These are phyloP conservation scores for Dysidea cf. avara DNA, from an alignment of 37 sponge, comb jelly and placozoan species.

Conservation along the genomic window DNA sequence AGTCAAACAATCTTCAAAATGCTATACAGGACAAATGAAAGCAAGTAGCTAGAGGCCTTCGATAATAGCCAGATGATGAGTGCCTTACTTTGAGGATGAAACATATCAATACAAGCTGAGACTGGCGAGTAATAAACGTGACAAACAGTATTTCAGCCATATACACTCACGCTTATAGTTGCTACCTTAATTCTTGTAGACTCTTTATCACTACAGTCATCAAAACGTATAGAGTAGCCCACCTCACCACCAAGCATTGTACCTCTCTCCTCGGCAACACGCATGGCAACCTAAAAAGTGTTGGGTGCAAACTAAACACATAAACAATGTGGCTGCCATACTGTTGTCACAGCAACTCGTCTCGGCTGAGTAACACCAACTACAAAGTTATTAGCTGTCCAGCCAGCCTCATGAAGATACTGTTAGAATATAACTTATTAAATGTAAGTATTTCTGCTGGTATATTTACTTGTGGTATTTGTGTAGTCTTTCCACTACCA, in stretches of 20 bases:
- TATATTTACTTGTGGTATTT: no score
- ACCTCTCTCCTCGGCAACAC: slow-evolving; percentile 90
- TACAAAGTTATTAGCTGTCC: slow-evolving; percentile 66
- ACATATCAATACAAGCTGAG: no score
- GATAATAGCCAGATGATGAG: no score
- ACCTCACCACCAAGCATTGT: slow-evolving; percentile 81
- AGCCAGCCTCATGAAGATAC: slow-evolving; percentile 88
- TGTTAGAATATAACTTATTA: no score
- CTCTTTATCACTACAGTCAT: slow-evolving; percentile 68
- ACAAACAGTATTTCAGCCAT: no score
- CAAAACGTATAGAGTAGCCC: slow-evolving; percentile 90
- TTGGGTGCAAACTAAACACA: not conserved
- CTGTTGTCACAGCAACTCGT: slow-evolving; percentile 84
- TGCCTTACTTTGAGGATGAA: no score
- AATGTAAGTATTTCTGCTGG: no score
- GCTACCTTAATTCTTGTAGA: slow-evolving; percentile 82
- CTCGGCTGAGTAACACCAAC: slow-evolving; percentile 92
- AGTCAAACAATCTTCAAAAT: no score
- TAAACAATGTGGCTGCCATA: slow-evolving; percentile 15
- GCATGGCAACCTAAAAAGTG: slow-evolving; percentile 64
- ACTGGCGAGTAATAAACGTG: no score
- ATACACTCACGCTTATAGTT: not conserved
- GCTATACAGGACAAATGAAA: no score
- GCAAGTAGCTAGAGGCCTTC: no score
- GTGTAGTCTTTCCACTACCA: slow-evolving; percentile 93